Base-by-base conservation (phyloP, 2,113 vertebrate genomes). In the Puma concolor region DNA sequence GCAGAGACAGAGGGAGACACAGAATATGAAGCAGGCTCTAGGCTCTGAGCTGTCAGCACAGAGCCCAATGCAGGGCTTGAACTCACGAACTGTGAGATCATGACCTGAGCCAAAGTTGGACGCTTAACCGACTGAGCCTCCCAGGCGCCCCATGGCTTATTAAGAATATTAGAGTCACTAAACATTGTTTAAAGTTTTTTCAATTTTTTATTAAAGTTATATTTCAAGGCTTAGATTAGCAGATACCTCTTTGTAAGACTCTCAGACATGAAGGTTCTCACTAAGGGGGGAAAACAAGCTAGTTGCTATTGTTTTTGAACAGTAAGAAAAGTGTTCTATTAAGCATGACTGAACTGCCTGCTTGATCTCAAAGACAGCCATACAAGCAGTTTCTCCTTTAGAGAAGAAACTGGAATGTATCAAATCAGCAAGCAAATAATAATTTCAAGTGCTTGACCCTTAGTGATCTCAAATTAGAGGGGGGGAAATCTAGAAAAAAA, bases 341-440 rank as follows among this genome's bases (percentile, higher is more conserved):
- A 74, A 74, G 81, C 91, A 76, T 80, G 57, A 94, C 2, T 71
- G 41, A 94, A 82, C 67, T 97, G 76, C 50, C 84, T 36, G 27
- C 64, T 80, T 92, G 93, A 95, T 72, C 87, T 92, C 84, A 92
- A 76, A 95, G 96, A 95, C 93, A 97, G 93, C 95, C 94, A 88
- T 85, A 95, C 94, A 95, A 96, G 95, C 88, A 96, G 36, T 91
- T 91, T 66, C 36, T 96, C 83, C 36, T 95, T 60, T 16, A 96
- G 33, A 95, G 85, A 36, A 95, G 71, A 97, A 95, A 93, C 44
- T 93, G 71, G 77, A 96, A 95, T 80, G 71, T 77, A 85, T 76
- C 93, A 95, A 96, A 83, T 94, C 81, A 94, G 86, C 76, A 96
- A 93, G 64, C 31, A 95, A 97, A 94, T 90, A 69, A 67, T 66